These are phyloP conservation scores for Gulo gulo DNA, from an alignment of 2,113 vertebrate species.

Conservation along the genomic window DNA sequence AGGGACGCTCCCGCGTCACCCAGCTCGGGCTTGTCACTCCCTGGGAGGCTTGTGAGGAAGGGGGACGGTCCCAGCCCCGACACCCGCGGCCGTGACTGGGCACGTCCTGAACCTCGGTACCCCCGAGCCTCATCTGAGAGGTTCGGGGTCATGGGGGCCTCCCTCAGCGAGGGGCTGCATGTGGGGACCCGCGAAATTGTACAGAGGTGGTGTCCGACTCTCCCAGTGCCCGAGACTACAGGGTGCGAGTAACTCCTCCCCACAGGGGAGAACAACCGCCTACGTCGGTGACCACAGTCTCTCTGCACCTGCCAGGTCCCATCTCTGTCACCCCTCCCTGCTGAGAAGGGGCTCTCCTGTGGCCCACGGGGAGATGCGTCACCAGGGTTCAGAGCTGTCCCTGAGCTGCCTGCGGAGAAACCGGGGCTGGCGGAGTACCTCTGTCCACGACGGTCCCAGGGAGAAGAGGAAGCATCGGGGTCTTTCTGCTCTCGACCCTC, in stretches of 20 bases:
- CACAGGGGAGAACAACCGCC: no score
- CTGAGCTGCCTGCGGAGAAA: fast-evolving
- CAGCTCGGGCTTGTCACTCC: background rate
- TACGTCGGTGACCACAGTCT: background rate
- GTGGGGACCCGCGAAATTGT: fast-evolving
- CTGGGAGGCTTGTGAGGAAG: fast-evolving
- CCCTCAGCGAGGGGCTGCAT: fast-evolving
- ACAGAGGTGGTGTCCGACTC: no score
- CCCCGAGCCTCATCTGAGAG: background rate
- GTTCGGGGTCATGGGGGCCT: no score
- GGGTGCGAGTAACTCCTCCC: background rate
- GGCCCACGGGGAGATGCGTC: background rate
- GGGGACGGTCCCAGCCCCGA: no score
- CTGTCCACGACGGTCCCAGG: background rate
- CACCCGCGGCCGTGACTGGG: fast-evolving
- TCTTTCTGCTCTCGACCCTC: background rate
- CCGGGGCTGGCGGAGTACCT: background rate
- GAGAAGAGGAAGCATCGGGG: background rate
- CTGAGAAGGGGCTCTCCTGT: fast-evolving
- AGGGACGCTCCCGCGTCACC: fast-evolving
- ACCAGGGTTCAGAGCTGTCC: background rate
- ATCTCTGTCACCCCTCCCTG: background rate
- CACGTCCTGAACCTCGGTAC: fast-evolving
- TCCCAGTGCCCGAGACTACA: no score
- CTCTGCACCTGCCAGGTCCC: background rate